phyloP scores from a whole-genome alignment of 2,888 invertebrate species.

The Coleophora flavipennella region DNA sequence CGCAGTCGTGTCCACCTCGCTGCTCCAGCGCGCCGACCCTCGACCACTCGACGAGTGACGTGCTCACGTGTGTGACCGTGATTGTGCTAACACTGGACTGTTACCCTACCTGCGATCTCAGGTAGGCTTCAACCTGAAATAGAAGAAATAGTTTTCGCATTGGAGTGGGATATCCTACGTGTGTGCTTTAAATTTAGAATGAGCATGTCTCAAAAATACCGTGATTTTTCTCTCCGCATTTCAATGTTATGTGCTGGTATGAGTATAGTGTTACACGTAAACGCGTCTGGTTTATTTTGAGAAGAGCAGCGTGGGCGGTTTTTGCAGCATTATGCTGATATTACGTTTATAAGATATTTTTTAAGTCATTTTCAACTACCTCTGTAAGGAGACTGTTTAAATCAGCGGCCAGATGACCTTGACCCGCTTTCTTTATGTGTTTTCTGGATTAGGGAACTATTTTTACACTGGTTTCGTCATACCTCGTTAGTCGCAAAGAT shows the following conservation, averaged over 20 bases:
- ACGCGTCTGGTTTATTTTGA: constrained; percentile 62
- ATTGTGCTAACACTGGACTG: constrained; percentile 45
- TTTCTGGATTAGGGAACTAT: constrained; percentile 12
- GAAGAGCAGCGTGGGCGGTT: constrained; percentile 47
- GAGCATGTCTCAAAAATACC: constrained; percentile 27
- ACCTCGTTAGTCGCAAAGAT: not conserved
- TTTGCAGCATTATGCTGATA: constrained; percentile 28
- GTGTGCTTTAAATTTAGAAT: constrained; percentile 31
- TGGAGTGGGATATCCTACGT: constrained; percentile 15
- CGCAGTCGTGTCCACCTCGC: constrained; percentile 64
- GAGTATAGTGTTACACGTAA: constrained; percentile 58
- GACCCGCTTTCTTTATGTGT: constrained; percentile 39
- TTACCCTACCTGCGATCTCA: constrained; percentile 25
- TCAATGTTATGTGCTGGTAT: constrained; percentile 50
- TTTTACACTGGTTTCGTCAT: constrained; percentile 11
- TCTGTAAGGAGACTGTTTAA: constrained; percentile 12
- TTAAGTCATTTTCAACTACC: constrained; percentile 12
- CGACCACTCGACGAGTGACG: constrained; percentile 68
- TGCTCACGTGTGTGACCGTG: constrained; percentile 70
- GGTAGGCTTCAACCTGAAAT: constrained; percentile 17
- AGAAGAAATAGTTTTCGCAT: no score
- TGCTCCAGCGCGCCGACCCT: constrained; percentile 59
- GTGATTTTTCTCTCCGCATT: constrained; percentile 32
- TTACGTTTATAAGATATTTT: constrained; percentile 21
- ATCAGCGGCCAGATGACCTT: constrained; percentile 45